Percentiles rank a stretch among this genome's conserved stretches.
Evolutionary conservation across 2,113 vertebrate species (phyloP).

Genomic region (Excalfactoria chinensis): DNA sequence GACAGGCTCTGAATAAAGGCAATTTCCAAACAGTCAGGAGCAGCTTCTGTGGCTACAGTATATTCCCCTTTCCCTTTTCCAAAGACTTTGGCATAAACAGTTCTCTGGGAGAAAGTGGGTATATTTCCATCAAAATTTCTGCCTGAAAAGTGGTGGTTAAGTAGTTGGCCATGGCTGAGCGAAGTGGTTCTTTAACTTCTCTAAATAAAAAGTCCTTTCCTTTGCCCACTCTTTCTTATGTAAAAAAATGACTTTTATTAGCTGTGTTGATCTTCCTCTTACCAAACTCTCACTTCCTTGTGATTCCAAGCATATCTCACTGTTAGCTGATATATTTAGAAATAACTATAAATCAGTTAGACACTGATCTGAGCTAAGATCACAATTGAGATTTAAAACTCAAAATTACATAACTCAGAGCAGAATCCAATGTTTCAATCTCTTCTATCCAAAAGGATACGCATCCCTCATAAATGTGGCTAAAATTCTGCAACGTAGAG

Average conservation of each 20-base stretch:
- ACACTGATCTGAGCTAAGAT: neutral
- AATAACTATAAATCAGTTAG: neutral
- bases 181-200: neutral
- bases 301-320: neutral
- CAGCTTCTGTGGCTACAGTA: neutral
- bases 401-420: constrained; percentile 7
- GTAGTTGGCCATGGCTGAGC: neutral
- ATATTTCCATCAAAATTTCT: neutral
- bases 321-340: neutral
- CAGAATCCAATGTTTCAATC: neutral
- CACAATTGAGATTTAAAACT: neutral
- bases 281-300: neutral
- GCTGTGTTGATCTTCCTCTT: neutral
- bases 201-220: neutral
- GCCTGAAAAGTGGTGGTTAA: neutral
- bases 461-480: neutral
- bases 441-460: neutral
- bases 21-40: neutral
- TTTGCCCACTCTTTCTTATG: neutral
- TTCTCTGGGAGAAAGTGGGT: neutral
- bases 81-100: neutral
- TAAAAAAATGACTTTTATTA: neutral
- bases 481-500: neutral
- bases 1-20: neutral
- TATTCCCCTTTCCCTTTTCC: constrained; percentile 3